Evolutionary conservation across 2,113 vertebrate species (phyloP), one percentile per base, ranked within the genome.

Genomic region (Ariopsis seemanni): DNA sequence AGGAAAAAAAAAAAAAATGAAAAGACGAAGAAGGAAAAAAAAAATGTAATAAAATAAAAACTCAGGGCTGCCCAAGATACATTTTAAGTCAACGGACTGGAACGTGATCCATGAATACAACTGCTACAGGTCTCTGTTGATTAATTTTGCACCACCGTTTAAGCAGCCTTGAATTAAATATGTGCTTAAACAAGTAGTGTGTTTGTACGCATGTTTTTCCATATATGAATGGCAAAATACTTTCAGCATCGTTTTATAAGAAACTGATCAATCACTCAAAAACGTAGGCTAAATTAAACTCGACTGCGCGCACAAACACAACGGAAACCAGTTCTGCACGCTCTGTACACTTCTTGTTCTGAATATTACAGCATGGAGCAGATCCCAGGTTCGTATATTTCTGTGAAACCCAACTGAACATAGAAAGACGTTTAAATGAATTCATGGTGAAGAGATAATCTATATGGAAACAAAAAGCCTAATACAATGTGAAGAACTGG

Each of bases 401-500:
- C 74, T 88, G 79, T 79, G 48, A 89, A 86, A 85, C 25, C 50
- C 78, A 60, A 67, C 34, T 14, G 14, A 52, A 65, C 11, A 52
- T 11, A 84, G 30, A 75, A 65, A 34, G 90, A 85, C 69, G 84
- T 86, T 82, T 86, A 87, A 89, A 83, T 90, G 82, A 92, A 34
- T n/a, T 52, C 2, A n/a, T 27, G 55, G 82, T 88, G 86, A 83
- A 74, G 20, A 65, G 84, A 58, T 81, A 52, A 30, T 20, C 25
- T 53, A 18, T 57, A 30, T 71, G 34, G 82, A 87, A 92, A 90
- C 88, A 53, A 75, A 87, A 88, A 86, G 91, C 89, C 74, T 87
- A 85, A 89, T 88, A 91, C 75, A 86, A 87, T 82, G 88, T 91
- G 48, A 90, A 91, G 86, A 90, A 93, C 91, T 67, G 88, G 87